Percentiles rank a stretch among this genome's conserved stretches.
phyloP scores from a whole-genome alignment of 1,140 invertebrate species.

The Pissodes strobi region DNA sequence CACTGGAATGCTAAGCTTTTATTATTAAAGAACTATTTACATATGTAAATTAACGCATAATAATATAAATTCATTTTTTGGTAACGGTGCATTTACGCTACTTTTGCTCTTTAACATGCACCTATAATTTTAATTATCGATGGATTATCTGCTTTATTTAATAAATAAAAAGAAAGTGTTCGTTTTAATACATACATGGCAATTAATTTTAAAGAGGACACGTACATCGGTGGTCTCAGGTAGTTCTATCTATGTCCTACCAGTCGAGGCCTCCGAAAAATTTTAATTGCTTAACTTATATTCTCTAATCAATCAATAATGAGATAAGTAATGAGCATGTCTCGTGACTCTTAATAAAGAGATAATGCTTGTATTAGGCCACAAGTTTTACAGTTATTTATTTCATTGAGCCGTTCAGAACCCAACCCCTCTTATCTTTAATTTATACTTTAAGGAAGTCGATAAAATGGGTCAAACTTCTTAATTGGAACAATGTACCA shows the following conservation, averaged over 20 bases:
- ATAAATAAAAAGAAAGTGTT: not conserved
- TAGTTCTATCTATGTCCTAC: slow-evolving; percentile 36
- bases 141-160: not conserved
- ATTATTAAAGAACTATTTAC: slow-evolving; percentile 2
- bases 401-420: too few species aligned
- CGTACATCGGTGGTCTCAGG: slow-evolving; percentile 32
- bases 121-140: slow-evolving; percentile 1
- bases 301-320: slow-evolving; percentile 17
- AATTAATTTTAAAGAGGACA: slow-evolving; percentile 13
- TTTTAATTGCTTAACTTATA: slow-evolving; percentile 29
- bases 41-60: slow-evolving; percentile 20
- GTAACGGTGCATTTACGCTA: slow-evolving; percentile 10
- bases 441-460: slow-evolving; percentile 4
- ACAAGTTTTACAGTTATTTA: not conserved
- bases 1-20: not conserved
- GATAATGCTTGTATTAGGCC: slow-evolving; percentile 8
- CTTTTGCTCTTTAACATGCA: slow-evolving; percentile 7
- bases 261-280: slow-evolving; percentile 31
- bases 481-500: slow-evolving; percentile 23
- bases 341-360: slow-evolving; percentile 1
- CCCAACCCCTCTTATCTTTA: slow-evolving; percentile 7
- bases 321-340: slow-evolving; percentile 5
- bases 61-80: slow-evolving; percentile 15
- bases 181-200: slow-evolving; percentile 10
- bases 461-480: slow-evolving; percentile 15